Evolutionary conservation across 2,888 invertebrate genomes (phyloP), one percentile per base, ranked within the genome.

Genomic region (Galeruca laticollis): DNA sequence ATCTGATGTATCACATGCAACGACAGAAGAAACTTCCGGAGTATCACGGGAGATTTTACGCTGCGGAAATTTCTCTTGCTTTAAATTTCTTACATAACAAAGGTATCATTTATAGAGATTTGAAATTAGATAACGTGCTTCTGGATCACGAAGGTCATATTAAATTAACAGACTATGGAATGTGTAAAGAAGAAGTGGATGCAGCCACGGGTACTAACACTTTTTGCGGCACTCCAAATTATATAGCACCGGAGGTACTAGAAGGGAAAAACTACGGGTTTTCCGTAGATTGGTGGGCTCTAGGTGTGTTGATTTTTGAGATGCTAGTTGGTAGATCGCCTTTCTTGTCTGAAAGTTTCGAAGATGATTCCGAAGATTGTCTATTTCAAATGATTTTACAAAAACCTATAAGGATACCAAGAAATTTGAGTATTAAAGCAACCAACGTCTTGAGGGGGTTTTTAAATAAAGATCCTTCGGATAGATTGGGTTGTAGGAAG

Each of bases 1-100:
- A 99, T 87, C 89, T 99, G 70, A 93, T 93, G 93, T 99, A 98
- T 88, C 99, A 99, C 88, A 99, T 99, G 99, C 99, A 99, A 85
- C 89, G 98, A 68, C 98, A 99, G 84, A 89, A 98, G 60, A 91
- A 97, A 72, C 89, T 99, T 80, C 97, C 97, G 1, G 99, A 99
- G 84, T 98, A 99, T 82, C 98, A 99, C 87, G 98, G 98, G 61
- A 76, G 61, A 65, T 99, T 99, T 88, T 99, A 99, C 88, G 96
- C 99, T 2, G 99, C 99, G n/a, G 99, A 99, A 88, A 99, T 99
- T 77, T 97, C 97, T 78, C 89, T 99, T 74, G 99, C 99, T 47
- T 89, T 99, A 76, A 97, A 99, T 87, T 99, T 98, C 88, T 89
- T 99, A 74, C 99, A 99, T 87, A 94, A 96, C 83, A 96, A 97